These are phyloP conservation scores for Speoplatyrhinus poulsoni DNA, from an alignment of 2,113 vertebrate species.

Conservation along the genomic window DNA sequence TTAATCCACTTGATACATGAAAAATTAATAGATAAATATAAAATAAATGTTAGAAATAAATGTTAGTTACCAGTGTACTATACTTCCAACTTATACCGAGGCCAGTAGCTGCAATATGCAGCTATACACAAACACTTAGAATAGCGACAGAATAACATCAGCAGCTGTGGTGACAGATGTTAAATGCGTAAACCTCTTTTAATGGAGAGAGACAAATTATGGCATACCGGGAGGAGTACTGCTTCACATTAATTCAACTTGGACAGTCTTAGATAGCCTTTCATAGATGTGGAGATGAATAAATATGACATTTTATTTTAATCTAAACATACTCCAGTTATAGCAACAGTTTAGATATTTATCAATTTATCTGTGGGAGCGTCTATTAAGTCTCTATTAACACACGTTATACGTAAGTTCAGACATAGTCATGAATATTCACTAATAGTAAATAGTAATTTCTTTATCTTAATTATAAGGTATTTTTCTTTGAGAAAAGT, in stretches of 20 bases:
- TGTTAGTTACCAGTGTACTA: conserved; percentile 28
- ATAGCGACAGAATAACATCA: conserved; percentile 10
- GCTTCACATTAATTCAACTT: not conserved
- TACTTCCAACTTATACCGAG: conserved; percentile 39
- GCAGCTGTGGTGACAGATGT: conserved; percentile 72
- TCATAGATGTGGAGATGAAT: not conserved
- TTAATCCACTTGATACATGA: too few species aligned
- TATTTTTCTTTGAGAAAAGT: too few species aligned
- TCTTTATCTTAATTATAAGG: too few species aligned
- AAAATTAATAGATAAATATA: too few species aligned
- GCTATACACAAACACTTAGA: conserved; percentile 42
- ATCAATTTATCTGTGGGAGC: too few species aligned
- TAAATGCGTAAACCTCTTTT: conserved; percentile 50
- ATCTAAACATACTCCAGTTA: too few species aligned
- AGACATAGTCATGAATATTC: too few species aligned
- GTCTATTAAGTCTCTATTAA: too few species aligned
- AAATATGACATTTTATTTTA: conserved; percentile 1
- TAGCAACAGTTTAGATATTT: too few species aligned
- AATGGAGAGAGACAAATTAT: conserved; percentile 35
- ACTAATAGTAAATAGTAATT: too few species aligned
- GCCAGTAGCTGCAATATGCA: conserved; percentile 19
- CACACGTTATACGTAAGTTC: too few species aligned
- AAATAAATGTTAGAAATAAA: too few species aligned
- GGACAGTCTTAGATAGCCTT: not conserved
- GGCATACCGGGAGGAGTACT: conserved; percentile 38